These are phyloP conservation scores for Steinernema khuongi DNA, from an alignment of 1,140 invertebrate species.

Conservation along the genomic window DNA sequence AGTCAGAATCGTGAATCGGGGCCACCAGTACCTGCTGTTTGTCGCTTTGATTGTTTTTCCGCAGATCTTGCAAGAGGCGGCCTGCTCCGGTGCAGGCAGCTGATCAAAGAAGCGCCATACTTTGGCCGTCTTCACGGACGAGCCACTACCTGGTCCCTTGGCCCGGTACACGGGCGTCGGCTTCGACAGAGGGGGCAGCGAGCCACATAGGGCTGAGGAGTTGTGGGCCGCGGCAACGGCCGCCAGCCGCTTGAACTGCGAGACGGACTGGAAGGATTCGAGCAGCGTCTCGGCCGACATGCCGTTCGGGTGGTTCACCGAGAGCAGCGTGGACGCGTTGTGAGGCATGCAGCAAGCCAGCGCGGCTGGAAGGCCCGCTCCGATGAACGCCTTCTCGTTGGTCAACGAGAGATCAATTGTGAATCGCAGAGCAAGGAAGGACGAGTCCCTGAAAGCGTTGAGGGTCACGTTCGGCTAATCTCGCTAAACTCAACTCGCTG, in stretches of 20 bases:
- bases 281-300: not conserved
- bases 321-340: not conserved
- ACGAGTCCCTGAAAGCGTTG: slow-evolving; percentile 8
- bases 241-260: not conserved
- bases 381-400: not conserved
- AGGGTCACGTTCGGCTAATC: too few species aligned
- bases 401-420: not conserved
- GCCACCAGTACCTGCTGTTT: slow-evolving; percentile 35
- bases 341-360: not conserved
- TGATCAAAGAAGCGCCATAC: slow-evolving; percentile 40
- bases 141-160: slow-evolving; percentile 28
- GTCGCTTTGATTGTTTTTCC: slow-evolving; percentile 39
- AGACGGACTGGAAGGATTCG: not conserved
- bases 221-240: not conserved
- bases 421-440: not conserved
- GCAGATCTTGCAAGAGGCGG: slow-evolving; percentile 32
- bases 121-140: slow-evolving; percentile 38
- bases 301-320: not conserved
- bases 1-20: slow-evolving; percentile 16
- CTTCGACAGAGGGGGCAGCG: not conserved
- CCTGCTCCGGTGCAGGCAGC: slow-evolving; percentile 34
- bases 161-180: not conserved
- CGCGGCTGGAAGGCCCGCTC: not conserved
- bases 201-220: not conserved
- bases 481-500: not conserved